Conservation (phyloP, 2,888 invertebrate species). For the Platycheirus albimanus region DNA sequence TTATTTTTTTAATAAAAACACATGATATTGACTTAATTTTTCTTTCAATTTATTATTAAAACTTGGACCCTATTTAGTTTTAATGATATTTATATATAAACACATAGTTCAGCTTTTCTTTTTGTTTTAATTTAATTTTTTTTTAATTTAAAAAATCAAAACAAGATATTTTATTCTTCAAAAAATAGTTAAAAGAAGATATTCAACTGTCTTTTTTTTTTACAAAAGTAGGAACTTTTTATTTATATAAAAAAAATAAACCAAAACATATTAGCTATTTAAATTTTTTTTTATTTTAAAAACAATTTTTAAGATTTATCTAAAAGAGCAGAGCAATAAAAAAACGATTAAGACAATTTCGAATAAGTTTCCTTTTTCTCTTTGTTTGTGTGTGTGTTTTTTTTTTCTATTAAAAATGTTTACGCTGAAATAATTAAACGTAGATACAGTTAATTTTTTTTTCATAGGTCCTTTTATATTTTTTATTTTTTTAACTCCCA, state of each 20-base stretch:
- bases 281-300: not conserved
- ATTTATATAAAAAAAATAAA: constrained; percentile 42
- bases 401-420: constrained; percentile 29
- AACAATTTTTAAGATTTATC: constrained; percentile 23
- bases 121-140: no score
- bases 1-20: constrained; percentile 25
- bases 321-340: constrained; percentile 22
- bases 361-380: constrained; percentile 52
- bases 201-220: constrained; percentile 52
- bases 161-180: constrained; percentile 18
- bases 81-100: constrained; percentile 63
- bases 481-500: constrained; percentile 12
- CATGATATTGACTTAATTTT: constrained; percentile 64
- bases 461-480: constrained; percentile 74
- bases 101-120: constrained; percentile 19
- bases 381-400: constrained; percentile 8
- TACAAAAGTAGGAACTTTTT: constrained; percentile 71
- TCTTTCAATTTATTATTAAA: constrained; percentile 64
- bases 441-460: constrained; percentile 49
- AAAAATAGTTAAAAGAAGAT: constrained; percentile 31
- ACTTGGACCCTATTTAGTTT: constrained; percentile 73
- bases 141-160: constrained; percentile 28
- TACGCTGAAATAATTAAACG: constrained; percentile 38
- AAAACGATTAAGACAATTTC: not conserved
- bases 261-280: not conserved